Evolutionary conservation across 1,140 invertebrate species (phyloP), one percentile per base, ranked within the genome.

Genomic region (Pseudomyrmex pallidus): DNA sequence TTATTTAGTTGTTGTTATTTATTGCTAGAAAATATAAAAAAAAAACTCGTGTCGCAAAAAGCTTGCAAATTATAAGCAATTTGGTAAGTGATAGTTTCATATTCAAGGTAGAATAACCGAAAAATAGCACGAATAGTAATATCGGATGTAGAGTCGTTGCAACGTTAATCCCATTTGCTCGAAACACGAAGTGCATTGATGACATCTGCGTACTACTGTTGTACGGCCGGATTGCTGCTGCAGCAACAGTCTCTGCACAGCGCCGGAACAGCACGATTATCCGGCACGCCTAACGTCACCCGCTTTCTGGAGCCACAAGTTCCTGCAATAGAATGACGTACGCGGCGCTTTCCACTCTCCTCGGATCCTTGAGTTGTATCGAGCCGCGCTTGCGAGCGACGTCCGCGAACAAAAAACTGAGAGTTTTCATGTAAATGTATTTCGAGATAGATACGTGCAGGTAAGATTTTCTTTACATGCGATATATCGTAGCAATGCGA

Each of bases 161-260:
- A 62, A 88, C 87, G 80, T 82, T 88, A 88, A 88, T 88, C 78
- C 85, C 85, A 87, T 87, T 88, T 87, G 70, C 85, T 72, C 56
- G 87, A 74, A 87, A 87, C 85, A 85, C 82, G 85, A 87, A 82
- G 74, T 87, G 87, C 87, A 87, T 87, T 85, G 82, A 88, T 88
- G 85, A 88, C 87, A 88, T 87, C 85, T 87, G 85, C 66, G 86
- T 67, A 66, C 74, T 82, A 82, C 82, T 84, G 64, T 87, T 87
- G 35, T 35, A 76, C 82, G 72, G 61, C 50, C 63, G 46, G 64
- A 54, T 66, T 88, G 85, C 85, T 85, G 82, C 59, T 87, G 74
- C 76, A 87, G 87, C 87, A 88, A 87, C 85, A 88, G 87, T 87
- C 87, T 87, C 87, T 85, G 64, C 76, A 85, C 35, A 35, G 35